Conservation (phyloP, 1,140 invertebrate species). For the Drosophila bocki region DNA sequence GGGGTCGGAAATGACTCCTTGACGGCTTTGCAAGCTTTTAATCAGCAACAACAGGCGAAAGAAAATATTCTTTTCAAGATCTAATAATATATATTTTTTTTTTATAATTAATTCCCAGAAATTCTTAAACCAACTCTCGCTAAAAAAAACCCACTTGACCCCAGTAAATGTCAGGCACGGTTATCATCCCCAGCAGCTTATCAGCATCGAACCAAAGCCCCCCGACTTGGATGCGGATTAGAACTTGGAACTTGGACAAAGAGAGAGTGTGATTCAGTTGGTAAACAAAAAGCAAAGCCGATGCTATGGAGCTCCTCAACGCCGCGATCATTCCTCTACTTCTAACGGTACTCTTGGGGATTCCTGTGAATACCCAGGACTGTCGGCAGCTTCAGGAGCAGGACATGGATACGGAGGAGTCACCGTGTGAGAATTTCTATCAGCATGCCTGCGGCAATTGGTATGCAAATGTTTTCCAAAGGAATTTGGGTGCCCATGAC, state of each 20-base stretch:
- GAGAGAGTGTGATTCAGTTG: not conserved
- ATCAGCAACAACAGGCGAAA: too few species aligned
- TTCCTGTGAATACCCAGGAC: not conserved
- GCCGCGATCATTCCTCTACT: not conserved
- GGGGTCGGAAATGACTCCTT: too few species aligned
- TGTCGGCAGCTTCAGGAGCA: constrained; percentile 21
- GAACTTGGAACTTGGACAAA: constrained; percentile 26
- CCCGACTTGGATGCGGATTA: constrained; percentile 15
- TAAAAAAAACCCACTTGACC: not conserved
- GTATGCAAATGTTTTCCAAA: constrained; percentile 41
- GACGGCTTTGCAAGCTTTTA: too few species aligned
- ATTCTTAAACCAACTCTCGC: constrained; percentile 2
- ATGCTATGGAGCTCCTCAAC: not conserved
- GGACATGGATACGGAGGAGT: constrained; percentile 40
- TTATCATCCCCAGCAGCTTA: constrained; percentile 39
- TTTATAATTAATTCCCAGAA: not conserved
- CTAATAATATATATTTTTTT: too few species aligned
- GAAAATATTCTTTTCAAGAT: too few species aligned
- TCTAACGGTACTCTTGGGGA: not conserved
- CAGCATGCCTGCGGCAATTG: constrained; percentile 78
- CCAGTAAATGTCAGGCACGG: constrained; percentile 39
- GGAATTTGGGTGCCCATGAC: constrained; percentile 60
- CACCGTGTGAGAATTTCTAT: constrained; percentile 67
- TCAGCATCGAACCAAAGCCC: constrained; percentile 7
- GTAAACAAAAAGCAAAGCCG: constrained; percentile 26